Percentiles rank a stretch among this genome's conserved stretches.
Conservation (phyloP, 1,140 invertebrate species). For the Ceratoteleas bidentatus region DNA sequence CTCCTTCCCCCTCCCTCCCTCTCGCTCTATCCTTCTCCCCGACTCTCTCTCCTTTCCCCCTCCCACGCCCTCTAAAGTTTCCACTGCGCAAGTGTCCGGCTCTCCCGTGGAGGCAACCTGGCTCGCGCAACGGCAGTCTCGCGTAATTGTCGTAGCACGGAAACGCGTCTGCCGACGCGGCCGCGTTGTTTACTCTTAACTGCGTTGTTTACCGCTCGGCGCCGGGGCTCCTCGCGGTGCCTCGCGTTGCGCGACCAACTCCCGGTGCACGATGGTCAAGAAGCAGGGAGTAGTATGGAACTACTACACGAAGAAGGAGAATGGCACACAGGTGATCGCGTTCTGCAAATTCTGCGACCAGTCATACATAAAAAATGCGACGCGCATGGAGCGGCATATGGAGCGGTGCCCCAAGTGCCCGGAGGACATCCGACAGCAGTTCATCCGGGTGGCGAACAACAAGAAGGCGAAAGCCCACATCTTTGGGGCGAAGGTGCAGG, state of each 20-base stretch:
- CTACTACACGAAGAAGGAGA: constrained; percentile 74
- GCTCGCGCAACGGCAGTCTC: constrained; percentile 22
- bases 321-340: constrained; percentile 72
- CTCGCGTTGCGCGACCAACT: background rate
- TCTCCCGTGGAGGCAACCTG: constrained; percentile 25
- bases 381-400: constrained; percentile 74
- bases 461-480: constrained; percentile 70
- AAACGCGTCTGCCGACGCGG: constrained; percentile 11
- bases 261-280: constrained; percentile 69
- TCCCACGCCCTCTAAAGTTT: constrained; percentile 17
- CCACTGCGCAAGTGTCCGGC: constrained; percentile 48
- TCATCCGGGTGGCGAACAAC: constrained; percentile 69
- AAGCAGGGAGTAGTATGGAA: constrained; percentile 75
- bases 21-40: too few relatives aligned
- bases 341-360: constrained; percentile 76
- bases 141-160: constrained; percentile 39
- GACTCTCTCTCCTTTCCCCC: too few relatives aligned
- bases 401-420: constrained; percentile 73
- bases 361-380: constrained; percentile 76
- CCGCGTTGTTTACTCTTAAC: constrained; percentile 47
- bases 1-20: too few relatives aligned
- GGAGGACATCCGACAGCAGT: constrained; percentile 69
- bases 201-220: constrained; percentile 10
- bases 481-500: constrained; percentile 59
- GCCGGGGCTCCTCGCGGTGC: constrained; percentile 1